A percentile compares a stretch with the other conserved stretches of the same genome.
Conservation (phyloP, 2,113 vertebrate genomes). For the Pseudorectes ferrugineus region DNA sequence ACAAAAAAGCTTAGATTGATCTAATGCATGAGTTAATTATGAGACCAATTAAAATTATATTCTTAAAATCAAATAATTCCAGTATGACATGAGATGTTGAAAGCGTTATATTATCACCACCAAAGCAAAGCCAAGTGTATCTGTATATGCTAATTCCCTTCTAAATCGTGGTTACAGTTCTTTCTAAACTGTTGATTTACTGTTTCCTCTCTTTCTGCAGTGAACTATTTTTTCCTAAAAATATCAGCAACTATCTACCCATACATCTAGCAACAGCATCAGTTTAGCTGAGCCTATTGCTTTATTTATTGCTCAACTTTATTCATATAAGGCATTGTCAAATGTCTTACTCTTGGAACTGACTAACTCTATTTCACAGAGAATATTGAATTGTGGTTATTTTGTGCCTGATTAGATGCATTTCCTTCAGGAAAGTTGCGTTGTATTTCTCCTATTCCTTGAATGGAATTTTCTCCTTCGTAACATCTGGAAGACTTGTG, state of each 20-base stretch:
- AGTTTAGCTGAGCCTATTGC: not conserved
- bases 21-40: not conserved
- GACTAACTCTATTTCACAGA: not conserved
- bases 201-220: not conserved
- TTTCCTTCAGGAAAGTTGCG: not conserved
- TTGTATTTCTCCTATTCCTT: not conserved
- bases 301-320: not conserved
- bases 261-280: not conserved
- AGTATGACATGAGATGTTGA: not conserved
- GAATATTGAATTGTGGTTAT: not conserved
- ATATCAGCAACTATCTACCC: not conserved
- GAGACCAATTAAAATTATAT: not conserved
- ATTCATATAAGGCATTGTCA: not conserved
- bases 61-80: not conserved
- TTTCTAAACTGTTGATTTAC: not conserved
- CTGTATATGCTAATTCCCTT: not conserved
- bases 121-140: not conserved
- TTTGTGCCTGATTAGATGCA: not conserved
- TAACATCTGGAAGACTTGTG: not conserved
- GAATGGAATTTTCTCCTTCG: not conserved
- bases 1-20: not conserved
- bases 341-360: not conserved
- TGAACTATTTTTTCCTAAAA: not conserved
- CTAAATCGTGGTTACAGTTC: not conserved
- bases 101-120: not conserved